Conservation (phyloP, 2,797 vertebrate species). For the Siniperca undulata region DNA sequence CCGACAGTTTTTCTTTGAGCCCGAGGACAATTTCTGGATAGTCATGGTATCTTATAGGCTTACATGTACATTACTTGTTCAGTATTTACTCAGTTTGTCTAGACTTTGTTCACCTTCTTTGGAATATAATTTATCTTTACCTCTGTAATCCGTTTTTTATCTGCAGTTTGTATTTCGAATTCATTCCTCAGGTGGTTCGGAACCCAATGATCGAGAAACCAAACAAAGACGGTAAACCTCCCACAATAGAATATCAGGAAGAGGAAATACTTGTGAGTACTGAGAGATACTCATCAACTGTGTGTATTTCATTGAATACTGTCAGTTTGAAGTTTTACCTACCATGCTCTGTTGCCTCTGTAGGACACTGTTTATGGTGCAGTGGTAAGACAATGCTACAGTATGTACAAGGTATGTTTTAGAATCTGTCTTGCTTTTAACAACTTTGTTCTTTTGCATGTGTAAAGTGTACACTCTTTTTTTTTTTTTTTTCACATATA, state of each 20-base stretch:
- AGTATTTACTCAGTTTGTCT: background rate
- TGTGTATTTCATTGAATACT: background rate
- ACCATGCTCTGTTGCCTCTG: constrained; percentile 9
- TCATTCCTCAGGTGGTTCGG: constrained; percentile 89
- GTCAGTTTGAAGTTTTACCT: background rate
- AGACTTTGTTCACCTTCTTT: background rate
- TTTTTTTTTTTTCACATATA: background rate
- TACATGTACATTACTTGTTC: background rate
- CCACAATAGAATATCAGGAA: constrained; percentile 95
- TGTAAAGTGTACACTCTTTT: background rate
- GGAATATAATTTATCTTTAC: background rate
- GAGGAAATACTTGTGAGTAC: constrained; percentile 94
- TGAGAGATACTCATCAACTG: background rate
- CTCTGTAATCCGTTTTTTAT: background rate
- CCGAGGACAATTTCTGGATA: constrained; percentile 98
- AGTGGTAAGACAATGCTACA: constrained; percentile 96
- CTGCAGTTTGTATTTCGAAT: background rate
- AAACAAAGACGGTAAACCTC: constrained; percentile 94
- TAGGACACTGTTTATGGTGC: constrained; percentile 97
- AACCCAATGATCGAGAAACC: constrained; percentile 97
- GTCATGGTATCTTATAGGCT: constrained; percentile 90
- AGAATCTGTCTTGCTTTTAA: background rate
- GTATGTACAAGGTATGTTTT: constrained; percentile 94
- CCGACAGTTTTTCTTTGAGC: constrained; percentile 96
- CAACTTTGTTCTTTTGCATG: background rate